phyloP scores from a whole-genome alignment of 2,113 vertebrate species.

The Corythoichthys intestinalis region DNA sequence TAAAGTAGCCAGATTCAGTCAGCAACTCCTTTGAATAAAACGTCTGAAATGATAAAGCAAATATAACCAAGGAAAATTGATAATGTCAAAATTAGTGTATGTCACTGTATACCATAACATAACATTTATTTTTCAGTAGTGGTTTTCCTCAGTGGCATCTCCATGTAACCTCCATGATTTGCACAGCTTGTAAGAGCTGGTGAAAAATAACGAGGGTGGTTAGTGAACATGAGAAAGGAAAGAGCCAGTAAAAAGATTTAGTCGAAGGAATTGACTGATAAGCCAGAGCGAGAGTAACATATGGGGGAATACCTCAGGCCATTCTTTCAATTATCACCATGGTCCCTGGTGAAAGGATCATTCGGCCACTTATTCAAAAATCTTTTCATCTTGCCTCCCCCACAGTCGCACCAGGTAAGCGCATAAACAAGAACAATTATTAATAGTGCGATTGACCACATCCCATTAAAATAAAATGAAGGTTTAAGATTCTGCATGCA shows the following conservation, averaged over 20 bases:
- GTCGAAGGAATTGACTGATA: conserved; percentile 28
- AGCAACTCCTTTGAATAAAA: too few relatives aligned
- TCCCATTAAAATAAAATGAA: too few relatives aligned
- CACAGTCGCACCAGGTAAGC: conserved; percentile 1
- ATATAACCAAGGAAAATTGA: not conserved
- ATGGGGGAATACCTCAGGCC: conserved; percentile 36
- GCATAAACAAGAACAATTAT: conserved; percentile 15
- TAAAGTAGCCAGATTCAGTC: too few relatives aligned
- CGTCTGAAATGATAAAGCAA: not conserved
- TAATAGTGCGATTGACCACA: too few relatives aligned
- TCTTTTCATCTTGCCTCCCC: conserved; percentile 10
- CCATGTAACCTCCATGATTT: conserved; percentile 1
- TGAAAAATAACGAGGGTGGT: conserved; percentile 11
- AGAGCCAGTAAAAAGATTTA: not conserved
- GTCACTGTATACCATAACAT: not conserved
- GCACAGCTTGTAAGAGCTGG: not conserved
- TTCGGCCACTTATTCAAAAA: conserved; percentile 27
- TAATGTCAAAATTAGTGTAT: conserved; percentile 2
- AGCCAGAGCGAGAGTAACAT: conserved; percentile 25
- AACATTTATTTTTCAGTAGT: not conserved
- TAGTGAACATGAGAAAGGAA: not conserved
- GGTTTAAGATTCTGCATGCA: too few relatives aligned
- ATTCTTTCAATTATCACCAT: conserved; percentile 56
- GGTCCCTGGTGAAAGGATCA: conserved; percentile 40
- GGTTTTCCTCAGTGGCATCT: conserved; percentile 9